These are phyloP conservation scores for Drosophila tristis DNA, from an alignment of 1,140 invertebrate species.

Conservation along the genomic window DNA sequence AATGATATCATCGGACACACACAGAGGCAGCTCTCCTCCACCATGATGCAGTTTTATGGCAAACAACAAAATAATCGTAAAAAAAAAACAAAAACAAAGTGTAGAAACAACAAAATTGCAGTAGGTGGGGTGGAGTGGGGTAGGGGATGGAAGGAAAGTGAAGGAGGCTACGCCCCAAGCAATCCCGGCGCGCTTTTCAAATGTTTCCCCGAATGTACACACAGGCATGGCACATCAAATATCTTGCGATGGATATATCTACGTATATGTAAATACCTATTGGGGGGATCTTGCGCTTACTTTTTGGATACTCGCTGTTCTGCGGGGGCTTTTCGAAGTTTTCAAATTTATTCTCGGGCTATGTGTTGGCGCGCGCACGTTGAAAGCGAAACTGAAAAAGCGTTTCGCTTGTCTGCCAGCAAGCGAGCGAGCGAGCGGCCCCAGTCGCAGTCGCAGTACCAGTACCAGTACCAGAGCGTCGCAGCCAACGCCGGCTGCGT, in stretches of 20 bases:
- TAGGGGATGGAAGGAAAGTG: no score
- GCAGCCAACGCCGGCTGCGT: slow-evolving; percentile 12
- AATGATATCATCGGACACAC: slow-evolving; percentile 31
- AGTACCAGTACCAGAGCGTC: background rate
- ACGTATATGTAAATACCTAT: slow-evolving; percentile 15
- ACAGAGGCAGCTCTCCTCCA: background rate
- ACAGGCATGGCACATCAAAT: background rate
- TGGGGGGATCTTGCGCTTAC: slow-evolving; percentile 16
- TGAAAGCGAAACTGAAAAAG: slow-evolving; percentile 66
- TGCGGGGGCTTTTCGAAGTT: slow-evolving; percentile 18
- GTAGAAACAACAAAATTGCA: no score
- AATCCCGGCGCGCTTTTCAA: no score
- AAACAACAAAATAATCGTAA: slow-evolving; percentile 26
- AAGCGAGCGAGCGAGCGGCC: slow-evolving; percentile 5
- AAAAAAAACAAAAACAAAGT: slow-evolving; percentile 3
- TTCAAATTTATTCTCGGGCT: slow-evolving; percentile 25
- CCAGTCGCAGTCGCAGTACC: background rate
- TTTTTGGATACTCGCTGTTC: slow-evolving; percentile 45
- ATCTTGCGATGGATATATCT: slow-evolving; percentile 1
- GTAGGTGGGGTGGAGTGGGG: no score
- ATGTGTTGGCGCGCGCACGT: slow-evolving; percentile 76
- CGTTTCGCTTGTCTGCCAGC: slow-evolving; percentile 49
- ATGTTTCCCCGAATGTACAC: no score
- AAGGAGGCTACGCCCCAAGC: no score
- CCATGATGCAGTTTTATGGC: slow-evolving; percentile 30